Evolutionary conservation across 2,113 vertebrate genomes (phyloP).

Genomic region (Stegastes partitus): DNA sequence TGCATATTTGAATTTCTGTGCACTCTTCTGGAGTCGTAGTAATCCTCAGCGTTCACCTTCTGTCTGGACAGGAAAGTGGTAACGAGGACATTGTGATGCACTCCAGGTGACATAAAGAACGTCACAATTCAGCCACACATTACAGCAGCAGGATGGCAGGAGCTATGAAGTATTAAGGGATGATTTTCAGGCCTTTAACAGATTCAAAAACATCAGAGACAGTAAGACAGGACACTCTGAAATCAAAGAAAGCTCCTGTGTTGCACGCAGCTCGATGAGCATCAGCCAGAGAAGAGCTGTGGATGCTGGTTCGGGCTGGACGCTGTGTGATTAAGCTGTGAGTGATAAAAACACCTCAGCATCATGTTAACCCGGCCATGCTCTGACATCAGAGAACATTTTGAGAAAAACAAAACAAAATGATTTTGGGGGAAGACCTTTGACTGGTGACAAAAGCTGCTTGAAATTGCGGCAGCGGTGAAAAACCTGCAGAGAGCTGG

Average conservation of each 20-base stretch:
- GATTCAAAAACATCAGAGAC: neutral
- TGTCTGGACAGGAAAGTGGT: neutral
- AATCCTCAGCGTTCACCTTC: neutral
- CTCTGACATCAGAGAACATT: conserved; percentile 41
- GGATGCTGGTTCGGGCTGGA: conserved; percentile 30
- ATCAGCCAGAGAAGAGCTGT: conserved; percentile 19
- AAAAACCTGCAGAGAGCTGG: conserved; percentile 54
- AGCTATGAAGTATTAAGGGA: neutral
- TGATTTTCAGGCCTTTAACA: conserved; percentile 9
- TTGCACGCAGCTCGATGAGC: neutral
- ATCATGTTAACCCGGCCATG: conserved; percentile 38
- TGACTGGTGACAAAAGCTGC: conserved; percentile 57
- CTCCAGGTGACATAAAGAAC: conserved; percentile 1
- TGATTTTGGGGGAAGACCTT: conserved; percentile 57
- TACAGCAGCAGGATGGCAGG: neutral
- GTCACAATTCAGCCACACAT: neutral
- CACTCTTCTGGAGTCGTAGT: neutral
- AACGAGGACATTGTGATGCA: conserved; percentile 5
- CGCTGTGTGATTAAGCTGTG: conserved; percentile 24
- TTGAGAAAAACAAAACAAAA: conserved; percentile 1
- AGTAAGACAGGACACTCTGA: neutral
- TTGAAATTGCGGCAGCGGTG: conserved; percentile 60
- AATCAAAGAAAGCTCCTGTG: neutral
- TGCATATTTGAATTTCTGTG: neutral
- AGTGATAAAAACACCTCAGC: conserved; percentile 35